Percentiles rank a stretch among this genome's conserved stretches.
phyloP scores from a whole-genome alignment of 2,888 invertebrate genomes.

The Petrolisthes cinctipes region DNA sequence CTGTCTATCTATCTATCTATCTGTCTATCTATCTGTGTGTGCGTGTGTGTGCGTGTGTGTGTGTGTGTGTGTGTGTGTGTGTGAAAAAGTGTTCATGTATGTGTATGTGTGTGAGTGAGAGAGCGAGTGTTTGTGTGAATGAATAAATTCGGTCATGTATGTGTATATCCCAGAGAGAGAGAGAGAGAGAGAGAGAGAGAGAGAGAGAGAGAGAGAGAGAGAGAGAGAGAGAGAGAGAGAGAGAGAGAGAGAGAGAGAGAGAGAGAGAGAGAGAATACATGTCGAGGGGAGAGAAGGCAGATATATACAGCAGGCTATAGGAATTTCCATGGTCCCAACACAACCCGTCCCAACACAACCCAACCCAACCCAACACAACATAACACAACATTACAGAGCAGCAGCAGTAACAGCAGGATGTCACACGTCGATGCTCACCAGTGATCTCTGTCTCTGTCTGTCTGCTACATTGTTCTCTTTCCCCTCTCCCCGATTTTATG shows the following conservation, averaged over 20 bases:
- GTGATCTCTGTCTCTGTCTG: no score
- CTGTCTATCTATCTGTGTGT: background rate
- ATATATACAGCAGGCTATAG: background rate
- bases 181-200: background rate
- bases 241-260: background rate
- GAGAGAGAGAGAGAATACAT: background rate
- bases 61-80: constrained; percentile 9
- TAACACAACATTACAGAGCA: no score
- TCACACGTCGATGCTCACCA: no score
- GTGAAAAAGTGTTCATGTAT: background rate
- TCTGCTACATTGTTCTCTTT: no score
- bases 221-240: background rate
- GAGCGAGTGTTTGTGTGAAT: background rate
- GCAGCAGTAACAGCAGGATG: no score
- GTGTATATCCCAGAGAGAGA: background rate
- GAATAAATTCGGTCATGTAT: background rate
- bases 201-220: background rate
- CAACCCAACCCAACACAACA: background rate
- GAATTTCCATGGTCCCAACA: background rate
- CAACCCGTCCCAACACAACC: background rate
- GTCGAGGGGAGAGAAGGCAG: background rate
- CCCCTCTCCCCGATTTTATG: no score
- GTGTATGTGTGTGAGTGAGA: background rate
- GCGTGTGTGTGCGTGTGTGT: background rate
- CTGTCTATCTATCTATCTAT: background rate